Percentiles rank a stretch among this genome's conserved stretches.
Conservation (phyloP, 2,888 invertebrate species). For the Epistrophe eligans region DNA sequence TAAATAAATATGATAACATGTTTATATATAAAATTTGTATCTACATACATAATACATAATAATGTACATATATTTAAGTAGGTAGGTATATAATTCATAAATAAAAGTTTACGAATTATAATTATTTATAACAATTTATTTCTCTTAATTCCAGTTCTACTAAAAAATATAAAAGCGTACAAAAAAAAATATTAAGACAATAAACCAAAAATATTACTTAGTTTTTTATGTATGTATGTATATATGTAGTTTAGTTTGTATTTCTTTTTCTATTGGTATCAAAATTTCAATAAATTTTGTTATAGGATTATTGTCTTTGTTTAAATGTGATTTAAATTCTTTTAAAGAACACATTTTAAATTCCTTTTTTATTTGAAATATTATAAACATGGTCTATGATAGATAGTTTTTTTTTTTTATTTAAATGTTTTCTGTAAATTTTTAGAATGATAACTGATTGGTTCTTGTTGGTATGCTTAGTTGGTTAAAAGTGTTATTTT, state of each 20-base stretch:
- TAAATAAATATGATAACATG: conserved; percentile 59
- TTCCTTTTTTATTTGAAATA: conserved; percentile 45
- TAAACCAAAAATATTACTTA: background rate
- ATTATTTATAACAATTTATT: conserved; percentile 5
- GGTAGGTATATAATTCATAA: background rate
- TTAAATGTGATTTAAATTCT: conserved; percentile 28
- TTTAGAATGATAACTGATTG: conserved; percentile 45
- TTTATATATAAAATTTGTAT: conserved; percentile 44
- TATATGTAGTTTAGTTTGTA: background rate
- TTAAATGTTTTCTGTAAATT: conserved; percentile 12
- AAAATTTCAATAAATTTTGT: conserved; percentile 33
- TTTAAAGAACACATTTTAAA: conserved; percentile 52
- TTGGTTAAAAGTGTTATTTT: conserved; percentile 22
- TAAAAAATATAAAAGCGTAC: conserved; percentile 7
- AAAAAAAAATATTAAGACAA: background rate
- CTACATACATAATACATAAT: conserved; percentile 34
- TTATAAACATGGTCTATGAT: conserved; percentile 5
- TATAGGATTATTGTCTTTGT: conserved; percentile 74
- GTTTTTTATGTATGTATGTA: background rate
- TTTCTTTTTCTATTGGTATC: conserved; percentile 11
- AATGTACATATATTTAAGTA: conserved; percentile 22
- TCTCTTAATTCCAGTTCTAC: background rate
- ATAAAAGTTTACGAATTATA: conserved; percentile 44
- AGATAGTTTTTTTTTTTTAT: background rate
- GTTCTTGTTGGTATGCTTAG: conserved; percentile 61